Evolutionary conservation across 1,140 invertebrate species (phyloP).

Genomic region (Scaptomyza montana): DNA sequence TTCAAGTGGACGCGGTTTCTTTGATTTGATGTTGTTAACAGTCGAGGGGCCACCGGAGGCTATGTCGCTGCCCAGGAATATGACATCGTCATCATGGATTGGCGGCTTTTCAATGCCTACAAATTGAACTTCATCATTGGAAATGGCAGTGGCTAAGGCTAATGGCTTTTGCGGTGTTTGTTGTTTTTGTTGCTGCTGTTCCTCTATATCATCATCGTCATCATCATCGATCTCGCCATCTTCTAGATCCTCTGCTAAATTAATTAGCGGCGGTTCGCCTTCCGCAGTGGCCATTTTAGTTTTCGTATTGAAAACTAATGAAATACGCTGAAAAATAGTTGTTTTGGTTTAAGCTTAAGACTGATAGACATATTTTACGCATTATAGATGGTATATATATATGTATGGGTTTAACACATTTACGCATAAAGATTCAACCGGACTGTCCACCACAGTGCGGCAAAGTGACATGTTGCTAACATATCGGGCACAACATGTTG

Average conservation of each 20-base stretch:
- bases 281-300: constrained; percentile 50
- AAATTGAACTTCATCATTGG: constrained; percentile 60
- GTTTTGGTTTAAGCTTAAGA: neutral
- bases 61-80: constrained; percentile 39
- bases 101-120: constrained; percentile 42
- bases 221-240: constrained; percentile 87
- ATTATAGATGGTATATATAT: neutral
- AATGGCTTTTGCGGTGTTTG: constrained; percentile 15
- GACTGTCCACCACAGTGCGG: constrained; percentile 25
- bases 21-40: constrained; percentile 35
- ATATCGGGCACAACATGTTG: constrained; percentile 27
- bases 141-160: constrained; percentile 3
- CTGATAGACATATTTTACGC: constrained; percentile 6
- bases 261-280: constrained; percentile 46
- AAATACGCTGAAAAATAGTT: constrained; percentile 23
- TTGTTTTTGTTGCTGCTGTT: constrained; percentile 14
- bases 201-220: constrained; percentile 84
- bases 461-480: constrained; percentile 6
- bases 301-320: constrained; percentile 1
- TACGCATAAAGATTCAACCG: constrained; percentile 32
- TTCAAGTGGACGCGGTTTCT: constrained; percentile 67
- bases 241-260: constrained; percentile 85
- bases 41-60: neutral
- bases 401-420: neutral
- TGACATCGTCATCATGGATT: constrained; percentile 51